phyloP scores from a whole-genome alignment of 2,113 vertebrate genomes.

The Xenopus borealis region DNA sequence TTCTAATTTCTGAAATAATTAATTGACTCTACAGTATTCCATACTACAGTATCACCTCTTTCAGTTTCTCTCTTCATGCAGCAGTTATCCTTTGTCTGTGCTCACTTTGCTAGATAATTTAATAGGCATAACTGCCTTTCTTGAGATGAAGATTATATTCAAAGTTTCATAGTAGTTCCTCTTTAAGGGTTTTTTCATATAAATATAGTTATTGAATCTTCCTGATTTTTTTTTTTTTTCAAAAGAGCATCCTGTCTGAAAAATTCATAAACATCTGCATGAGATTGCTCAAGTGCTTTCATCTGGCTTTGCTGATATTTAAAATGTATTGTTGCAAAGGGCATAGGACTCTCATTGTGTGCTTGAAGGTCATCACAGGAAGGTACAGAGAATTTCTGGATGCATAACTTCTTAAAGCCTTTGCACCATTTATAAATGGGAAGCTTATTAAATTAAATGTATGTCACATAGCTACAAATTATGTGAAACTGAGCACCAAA shows the following conservation, averaged over 20 bases:
- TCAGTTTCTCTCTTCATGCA: no score
- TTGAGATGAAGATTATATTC: no score
- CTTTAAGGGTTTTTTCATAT: no score
- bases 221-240: not conserved
- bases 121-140: no score
- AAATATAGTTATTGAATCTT: no score
- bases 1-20: no score
- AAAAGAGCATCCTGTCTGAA: not conserved
- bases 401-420: constrained; percentile 15
- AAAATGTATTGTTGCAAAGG: constrained; percentile 21
- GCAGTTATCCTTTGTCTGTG: no score
- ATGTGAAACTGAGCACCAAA: not conserved
- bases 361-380: constrained; percentile 24
- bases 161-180: no score
- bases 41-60: no score
- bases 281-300: not conserved
- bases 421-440: not conserved
- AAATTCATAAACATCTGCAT: no score
- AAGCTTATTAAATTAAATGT: constrained; percentile 15
- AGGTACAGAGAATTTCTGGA: constrained; percentile 17
- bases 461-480: constrained; percentile 18
- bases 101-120: no score
- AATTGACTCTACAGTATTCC: no score
- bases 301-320: constrained; percentile 17
- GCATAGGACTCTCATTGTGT: constrained; percentile 13